Evolutionary conservation across 2,797 vertebrate genomes (phyloP).

Genomic region (Prunella strophiata): DNA sequence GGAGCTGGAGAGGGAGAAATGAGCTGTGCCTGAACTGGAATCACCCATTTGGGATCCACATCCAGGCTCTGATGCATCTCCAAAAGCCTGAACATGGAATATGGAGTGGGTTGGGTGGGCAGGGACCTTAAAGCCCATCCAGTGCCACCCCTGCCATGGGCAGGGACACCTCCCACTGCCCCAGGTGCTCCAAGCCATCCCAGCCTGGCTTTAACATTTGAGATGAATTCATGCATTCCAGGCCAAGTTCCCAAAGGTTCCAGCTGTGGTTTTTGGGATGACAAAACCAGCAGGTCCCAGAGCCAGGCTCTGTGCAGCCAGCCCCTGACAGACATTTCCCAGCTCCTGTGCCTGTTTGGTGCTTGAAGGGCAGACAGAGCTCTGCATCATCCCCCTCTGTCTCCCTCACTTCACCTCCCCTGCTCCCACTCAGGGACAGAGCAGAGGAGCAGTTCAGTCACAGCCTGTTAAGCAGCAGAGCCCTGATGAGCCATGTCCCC

Average conservation of each 20-base stretch:
- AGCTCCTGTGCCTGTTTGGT: fast-evolving
- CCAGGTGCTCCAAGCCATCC: neutral
- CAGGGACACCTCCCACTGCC: neutral
- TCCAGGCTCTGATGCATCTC: fast-evolving
- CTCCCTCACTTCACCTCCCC: neutral
- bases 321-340: neutral
- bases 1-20: fast-evolving
- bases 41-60: fast-evolving
- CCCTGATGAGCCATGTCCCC: neutral
- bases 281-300: fast-evolving
- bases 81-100: fast-evolving
- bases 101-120: neutral
- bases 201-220: neutral
- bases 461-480: neutral
- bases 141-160: neutral
- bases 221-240: fast-evolving
- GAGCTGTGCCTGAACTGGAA: neutral
- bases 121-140: neutral
- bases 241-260: neutral
- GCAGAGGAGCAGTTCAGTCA: neutral
- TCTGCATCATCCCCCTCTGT: neutral
- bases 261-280: fast-evolving
- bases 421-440: neutral
- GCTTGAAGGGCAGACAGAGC: neutral
- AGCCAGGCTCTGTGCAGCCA: neutral